phyloP scores from a whole-genome alignment of 2,888 invertebrate species.

The Frankliniella fusca region DNA sequence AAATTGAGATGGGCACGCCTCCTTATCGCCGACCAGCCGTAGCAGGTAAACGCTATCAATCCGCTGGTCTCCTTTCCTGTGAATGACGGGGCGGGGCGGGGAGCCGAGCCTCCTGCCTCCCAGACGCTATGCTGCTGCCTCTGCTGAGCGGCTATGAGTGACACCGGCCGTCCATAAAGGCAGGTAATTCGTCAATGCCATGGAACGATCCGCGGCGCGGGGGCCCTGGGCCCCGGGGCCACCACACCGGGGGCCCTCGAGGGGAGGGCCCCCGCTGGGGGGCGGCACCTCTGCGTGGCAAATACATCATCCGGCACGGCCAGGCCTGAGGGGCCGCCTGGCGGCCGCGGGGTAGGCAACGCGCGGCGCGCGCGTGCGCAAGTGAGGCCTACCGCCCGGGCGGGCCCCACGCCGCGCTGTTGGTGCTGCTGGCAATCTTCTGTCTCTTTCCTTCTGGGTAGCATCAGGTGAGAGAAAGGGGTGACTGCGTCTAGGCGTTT shows the following conservation, averaged over 20 bases:
- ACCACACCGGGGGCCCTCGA: slow-evolving; percentile 33
- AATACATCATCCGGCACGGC: not conserved
- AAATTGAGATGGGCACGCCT: no score
- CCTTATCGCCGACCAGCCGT: no score
- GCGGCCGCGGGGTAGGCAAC: not conserved
- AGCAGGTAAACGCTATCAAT: no score
- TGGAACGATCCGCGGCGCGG: slow-evolving; percentile 37
- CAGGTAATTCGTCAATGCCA: slow-evolving; percentile 36
- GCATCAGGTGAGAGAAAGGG: no score
- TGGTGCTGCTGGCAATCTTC: not conserved
- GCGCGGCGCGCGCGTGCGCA: not conserved
- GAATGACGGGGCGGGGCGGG: no score
- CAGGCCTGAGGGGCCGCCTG: no score
- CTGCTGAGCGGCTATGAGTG: not conserved
- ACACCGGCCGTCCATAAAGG: not conserved
- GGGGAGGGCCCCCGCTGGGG: slow-evolving; percentile 31
- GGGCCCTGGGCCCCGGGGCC: slow-evolving; percentile 35
- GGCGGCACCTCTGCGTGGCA: slow-evolving; percentile 13
- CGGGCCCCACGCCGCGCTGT: not conserved
- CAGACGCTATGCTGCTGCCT: not conserved
- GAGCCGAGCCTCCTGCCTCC: no score
- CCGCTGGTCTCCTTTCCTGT: no score
- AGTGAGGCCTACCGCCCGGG: not conserved
- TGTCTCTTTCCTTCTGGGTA: not conserved
- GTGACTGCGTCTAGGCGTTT: no score